Conservation (phyloP, 2,888 invertebrate genomes). For the Physocephala rufipes region DNA sequence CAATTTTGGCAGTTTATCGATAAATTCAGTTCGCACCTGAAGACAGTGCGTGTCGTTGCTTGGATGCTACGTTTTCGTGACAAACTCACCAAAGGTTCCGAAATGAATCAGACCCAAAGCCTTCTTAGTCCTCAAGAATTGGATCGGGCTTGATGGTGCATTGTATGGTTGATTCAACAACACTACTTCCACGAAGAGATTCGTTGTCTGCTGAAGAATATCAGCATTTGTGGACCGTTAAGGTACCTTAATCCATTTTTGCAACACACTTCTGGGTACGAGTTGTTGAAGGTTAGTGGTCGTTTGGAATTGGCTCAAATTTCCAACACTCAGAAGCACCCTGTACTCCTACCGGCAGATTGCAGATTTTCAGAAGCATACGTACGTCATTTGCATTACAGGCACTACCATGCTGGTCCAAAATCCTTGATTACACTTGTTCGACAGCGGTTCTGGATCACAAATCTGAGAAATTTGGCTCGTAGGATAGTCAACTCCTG, state of each 20-base stretch:
- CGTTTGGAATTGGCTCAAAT: slow-evolving; percentile 1
- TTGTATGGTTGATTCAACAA: background rate
- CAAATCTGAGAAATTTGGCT: slow-evolving; percentile 28
- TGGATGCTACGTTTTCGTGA: too few relatives aligned
- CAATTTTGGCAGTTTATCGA: slow-evolving; percentile 18
- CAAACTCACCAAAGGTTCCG: too few relatives aligned
- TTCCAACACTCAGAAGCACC: too few relatives aligned
- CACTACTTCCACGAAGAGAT: background rate
- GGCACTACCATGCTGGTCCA: background rate
- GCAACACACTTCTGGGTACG: background rate
- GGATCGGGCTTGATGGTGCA: background rate
- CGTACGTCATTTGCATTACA: background rate
- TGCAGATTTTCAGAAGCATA: background rate
- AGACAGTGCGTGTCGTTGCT: too few relatives aligned
- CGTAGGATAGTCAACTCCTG: slow-evolving; percentile 31
- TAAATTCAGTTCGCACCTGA: slow-evolving; percentile 14
- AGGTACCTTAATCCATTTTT: background rate
- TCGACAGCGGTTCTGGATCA: background rate
- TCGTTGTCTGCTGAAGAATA: background rate
- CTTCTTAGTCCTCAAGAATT: too few relatives aligned
- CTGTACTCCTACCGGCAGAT: background rate
- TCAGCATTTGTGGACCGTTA: background rate
- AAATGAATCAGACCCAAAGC: too few relatives aligned
- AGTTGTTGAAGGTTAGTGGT: slow-evolving; percentile 1
- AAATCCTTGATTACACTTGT: background rate